phyloP scores from a whole-genome alignment of 2,888 invertebrate genomes.

The Steinernema carpocapsae region DNA sequence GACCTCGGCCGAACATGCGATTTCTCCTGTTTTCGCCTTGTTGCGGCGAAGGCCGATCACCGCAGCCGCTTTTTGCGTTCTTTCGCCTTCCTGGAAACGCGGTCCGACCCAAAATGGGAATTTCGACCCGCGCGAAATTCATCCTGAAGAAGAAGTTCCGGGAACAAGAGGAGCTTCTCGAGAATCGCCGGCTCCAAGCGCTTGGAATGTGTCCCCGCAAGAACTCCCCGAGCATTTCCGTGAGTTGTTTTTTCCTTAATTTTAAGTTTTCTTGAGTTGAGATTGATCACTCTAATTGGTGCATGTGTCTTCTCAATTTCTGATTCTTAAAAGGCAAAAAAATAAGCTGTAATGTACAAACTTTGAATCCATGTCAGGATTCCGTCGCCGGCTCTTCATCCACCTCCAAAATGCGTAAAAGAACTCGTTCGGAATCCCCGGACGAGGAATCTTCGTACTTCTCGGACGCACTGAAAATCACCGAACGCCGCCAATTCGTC shows the following conservation, averaged over 20 bases:
- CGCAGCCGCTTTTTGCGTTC: not conserved
- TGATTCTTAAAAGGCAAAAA: no score
- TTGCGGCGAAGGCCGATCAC: not conserved
- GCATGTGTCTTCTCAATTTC: no score
- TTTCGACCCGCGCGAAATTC: not conserved
- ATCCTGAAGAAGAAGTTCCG: not conserved
- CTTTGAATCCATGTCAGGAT: not conserved
- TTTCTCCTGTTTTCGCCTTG: no score
- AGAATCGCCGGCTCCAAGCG: conserved; percentile 17
- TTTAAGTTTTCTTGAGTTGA: not conserved
- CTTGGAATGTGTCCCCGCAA: conserved; percentile 19
- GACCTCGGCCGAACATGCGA: not conserved
- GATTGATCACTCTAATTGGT: no score
- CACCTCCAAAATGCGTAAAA: not conserved
- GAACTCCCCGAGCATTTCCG: not conserved
- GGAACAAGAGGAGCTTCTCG: not conserved
- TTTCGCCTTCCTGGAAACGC: not conserved
- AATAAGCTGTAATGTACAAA: no score
- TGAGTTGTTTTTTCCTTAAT: conserved; percentile 5
- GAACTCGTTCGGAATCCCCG: not conserved
- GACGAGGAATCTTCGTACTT: conserved; percentile 1
- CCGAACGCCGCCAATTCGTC: not conserved
- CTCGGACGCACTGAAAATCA: not conserved
- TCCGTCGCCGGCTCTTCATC: not conserved
- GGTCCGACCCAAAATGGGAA: not conserved